Base-by-base conservation (phyloP, 1,140 invertebrate species). In the Drosophila triauraria region DNA sequence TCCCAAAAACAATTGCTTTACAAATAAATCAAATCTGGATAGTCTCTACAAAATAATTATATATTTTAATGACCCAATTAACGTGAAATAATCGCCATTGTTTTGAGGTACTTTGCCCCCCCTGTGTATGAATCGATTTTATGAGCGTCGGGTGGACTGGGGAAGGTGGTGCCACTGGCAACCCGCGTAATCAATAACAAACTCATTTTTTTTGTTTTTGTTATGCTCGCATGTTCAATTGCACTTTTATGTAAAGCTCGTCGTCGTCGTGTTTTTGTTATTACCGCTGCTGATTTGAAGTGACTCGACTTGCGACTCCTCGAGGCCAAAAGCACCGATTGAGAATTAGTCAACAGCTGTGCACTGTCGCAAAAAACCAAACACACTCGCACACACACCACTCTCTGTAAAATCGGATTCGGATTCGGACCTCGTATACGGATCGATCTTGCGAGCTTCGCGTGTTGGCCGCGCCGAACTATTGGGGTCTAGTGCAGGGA, bases 401-500 rank as follows among this genome's bases (percentile, higher is more conserved):
- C 62, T 51, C 67, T 53, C 67, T 40, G 32, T 54, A 54, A 70
- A 53, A 65, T 46, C 62, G 67, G 20, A 35, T 44, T 62, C 62
- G 67, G 20, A 38, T 20, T 53, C 30, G 27, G 48, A 51, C 12
- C 17, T 54, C 32, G 53, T 54, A 23, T 15, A 35, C 65, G 38
- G 46, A 70, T 70, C 63, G 67, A 70, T 70, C 67, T 70, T 70
- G 67, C 48, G 48, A 68, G 63, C 61, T 70, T 68, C 67, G 65
- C 61, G 65, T 35, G 61, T 47, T 38, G 61, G 57, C 62, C 62
- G 61, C 67, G 40, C 67, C 67, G 67, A 70, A 70, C 67, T 68
- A 70, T 70, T 70, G 67, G 67, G 67, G 67, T 68, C 62, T 70
- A 70, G 67, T 68, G 67, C 67, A 50, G 64, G 67, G 67, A 70